Conservation (phyloP, 2,113 vertebrate genomes). For the Propithecus coquereli region DNA sequence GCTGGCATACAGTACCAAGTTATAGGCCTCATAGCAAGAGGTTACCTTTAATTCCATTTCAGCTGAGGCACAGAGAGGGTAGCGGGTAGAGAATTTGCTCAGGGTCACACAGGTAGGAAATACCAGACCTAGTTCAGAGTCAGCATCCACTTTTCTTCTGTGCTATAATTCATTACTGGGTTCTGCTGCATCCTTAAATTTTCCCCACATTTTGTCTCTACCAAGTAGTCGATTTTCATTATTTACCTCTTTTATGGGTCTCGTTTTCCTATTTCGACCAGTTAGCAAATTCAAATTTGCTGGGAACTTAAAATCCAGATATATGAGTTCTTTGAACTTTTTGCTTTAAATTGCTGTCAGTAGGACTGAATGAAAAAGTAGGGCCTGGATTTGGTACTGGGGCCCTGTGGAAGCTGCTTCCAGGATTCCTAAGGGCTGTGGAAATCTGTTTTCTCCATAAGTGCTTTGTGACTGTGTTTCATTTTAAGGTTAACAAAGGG, state of each 20-base stretch:
- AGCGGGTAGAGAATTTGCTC: not conserved
- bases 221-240: not conserved
- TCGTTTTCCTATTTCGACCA: not conserved
- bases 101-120: not conserved
- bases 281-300: slow-evolving; percentile 22
- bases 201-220: not conserved
- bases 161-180: not conserved
- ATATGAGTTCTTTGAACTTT: not conserved
- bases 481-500: slow-evolving; percentile 71
- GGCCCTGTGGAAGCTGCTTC: not conserved
- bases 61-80: not conserved
- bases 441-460: slow-evolving; percentile 27
- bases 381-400: not conserved
- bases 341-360: slow-evolving; percentile 6
- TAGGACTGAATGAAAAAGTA: not conserved
- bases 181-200: not conserved
- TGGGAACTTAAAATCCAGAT: not conserved
- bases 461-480: slow-evolving; percentile 60
- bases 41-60: not conserved
- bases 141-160: not conserved
- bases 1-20: not conserved
- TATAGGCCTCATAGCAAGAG: not conserved
- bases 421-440: slow-evolving; percentile 35
- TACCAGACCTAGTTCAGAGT: not conserved
- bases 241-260: slow-evolving; percentile 15